Conservation (phyloP, 1,140 invertebrate genomes). For the Micrasema longulum region DNA sequence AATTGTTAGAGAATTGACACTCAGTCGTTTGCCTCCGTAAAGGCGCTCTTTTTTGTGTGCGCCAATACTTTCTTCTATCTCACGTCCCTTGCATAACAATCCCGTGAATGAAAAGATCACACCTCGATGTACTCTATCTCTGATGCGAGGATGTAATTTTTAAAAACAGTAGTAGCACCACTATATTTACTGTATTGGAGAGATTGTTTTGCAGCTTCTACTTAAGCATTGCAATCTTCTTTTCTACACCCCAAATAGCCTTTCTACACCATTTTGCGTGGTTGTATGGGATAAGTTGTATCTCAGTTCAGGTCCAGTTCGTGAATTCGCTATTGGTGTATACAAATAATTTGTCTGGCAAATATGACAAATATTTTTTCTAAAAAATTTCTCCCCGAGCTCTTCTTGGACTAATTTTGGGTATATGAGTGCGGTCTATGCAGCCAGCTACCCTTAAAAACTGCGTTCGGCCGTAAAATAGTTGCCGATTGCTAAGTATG, state of each 20-base stretch:
- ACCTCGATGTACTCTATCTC: too few relatives aligned
- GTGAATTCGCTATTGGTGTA: not conserved
- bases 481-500: too few relatives aligned
- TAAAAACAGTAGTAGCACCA: too few relatives aligned
- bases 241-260: not conserved
- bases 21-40: too few relatives aligned
- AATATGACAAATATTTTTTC: too few relatives aligned
- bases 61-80: too few relatives aligned
- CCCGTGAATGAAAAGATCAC: too few relatives aligned
- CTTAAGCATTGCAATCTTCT: not conserved
- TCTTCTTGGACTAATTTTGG: not conserved
- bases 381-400: too few relatives aligned
- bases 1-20: too few relatives aligned
- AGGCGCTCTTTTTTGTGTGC: too few relatives aligned
- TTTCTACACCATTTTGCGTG: not conserved
- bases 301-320: not conserved
- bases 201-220: not conserved
- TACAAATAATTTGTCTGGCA: conserved; percentile 1
- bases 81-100: too few relatives aligned
- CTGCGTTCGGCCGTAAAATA: not conserved
- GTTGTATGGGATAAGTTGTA: not conserved
- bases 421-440: not conserved
- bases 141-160: too few relatives aligned
- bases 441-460: not conserved
- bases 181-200: not conserved